Base-by-base conservation (phyloP, 2,888 invertebrate genomes). In the Eretmocerus hayati region DNA sequence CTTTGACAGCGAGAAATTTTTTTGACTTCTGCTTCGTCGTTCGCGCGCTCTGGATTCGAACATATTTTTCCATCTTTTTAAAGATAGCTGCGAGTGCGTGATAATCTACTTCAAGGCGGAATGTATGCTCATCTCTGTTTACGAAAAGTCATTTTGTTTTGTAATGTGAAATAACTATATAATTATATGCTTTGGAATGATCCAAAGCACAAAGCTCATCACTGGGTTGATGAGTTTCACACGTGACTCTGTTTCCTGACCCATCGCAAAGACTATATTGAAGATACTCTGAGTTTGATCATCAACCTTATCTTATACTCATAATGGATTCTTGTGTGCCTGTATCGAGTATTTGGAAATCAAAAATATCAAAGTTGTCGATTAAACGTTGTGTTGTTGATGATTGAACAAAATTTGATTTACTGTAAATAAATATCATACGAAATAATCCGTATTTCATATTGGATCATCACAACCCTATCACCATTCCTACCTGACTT, bases 51-150 rank as follows among this genome's bases (percentile, higher is more conserved):
- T 13, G 40, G 44, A 36, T 36, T 38, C 21, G 23, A 43, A 62
- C 57, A 58, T 66, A 66, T 65, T 66, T 66, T 66, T 66, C 57
- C 64, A 66, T 65, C 64, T 65, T 66, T 62, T 53, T 64, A 66
- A 62, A 54, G 54, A 55, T 58, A 55, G 51, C 54, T 55, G 38
- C 36, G 43, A 46, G 22, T 50, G 32, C 40, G 32, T 50, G 46
- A 15, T 45, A 31, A 46, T 22, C 11, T 15, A 44, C n/a, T n/a
- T n/a, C n/a, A 20, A 38, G 31, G 16, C 22, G 21, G 38, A 32
- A 32, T 50, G 41, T 32, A 23, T 50, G 38, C 40, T 21, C 37
- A 38, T n/a, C 19, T 15, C 22, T 22, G 18, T 8, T 13, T 3
- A 42, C 4, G 26, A 19, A 26, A n/a, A n/a, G n/a, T n/a, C n/a